Evolutionary conservation across 2,113 vertebrate species (phyloP).

Genomic region (human (Homo sapiens)): GRCh38 chr20:2997001-2997500

Average conservation of each 20-base stretch:
- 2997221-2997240: neutral
- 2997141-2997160: neutral
- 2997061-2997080: conserved; percentile 33
- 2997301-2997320: conserved; percentile 28
- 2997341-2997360: neutral
- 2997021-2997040: neutral
- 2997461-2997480: neutral
- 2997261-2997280: neutral
- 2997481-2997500: neutral
- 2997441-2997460: neutral
- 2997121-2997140: neutral
- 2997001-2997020: conserved; percentile 17
- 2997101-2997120: neutral
- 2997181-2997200: neutral
- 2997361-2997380: neutral
- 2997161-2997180: neutral
- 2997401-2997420: neutral
- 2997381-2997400: neutral
- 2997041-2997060: conserved; percentile 11
- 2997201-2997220: neutral
- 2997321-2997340: neutral
- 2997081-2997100: conserved; percentile 40
- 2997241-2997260: neutral
- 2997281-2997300: neutral
- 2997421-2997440: neutral